Evolutionary conservation across 2,888 invertebrate species (phyloP), one percentile per base, ranked within the genome.

Genomic region (Watsonalla binaria): DNA sequence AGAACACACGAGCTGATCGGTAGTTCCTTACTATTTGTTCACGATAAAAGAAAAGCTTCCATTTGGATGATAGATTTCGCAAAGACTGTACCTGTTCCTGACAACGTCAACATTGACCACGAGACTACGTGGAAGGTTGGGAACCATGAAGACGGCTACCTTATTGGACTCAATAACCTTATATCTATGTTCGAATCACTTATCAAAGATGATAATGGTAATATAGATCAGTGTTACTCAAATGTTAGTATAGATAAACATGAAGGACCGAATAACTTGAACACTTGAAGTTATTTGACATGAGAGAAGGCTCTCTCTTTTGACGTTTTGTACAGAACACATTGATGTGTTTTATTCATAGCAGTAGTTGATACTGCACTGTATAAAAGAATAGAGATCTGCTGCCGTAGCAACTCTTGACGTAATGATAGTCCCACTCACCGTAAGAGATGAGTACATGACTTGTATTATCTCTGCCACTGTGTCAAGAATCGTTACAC

Each of bases 1-100:
- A 93, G 93, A 69, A 93, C 94, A 7, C 99, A 99, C 85, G 99
- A 99, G 92, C 94, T 98, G 51, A 97, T 98, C 69, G 97, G 98
- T 60, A 98, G 98, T 83, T 98, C 98, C 33, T 90, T 99, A 56
- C 93, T 99, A 55, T 97, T 99, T 80, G 97, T 99, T 53, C 98
- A 98, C 89, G 98, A 99, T 82, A 93, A 94, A 54, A 93, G 93
- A 63, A 95, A 94, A 77, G 97, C 98, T 35, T 96, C 96, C 59
- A 94, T 98, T 11, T 99, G 99, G 99, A 93, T 99, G 91, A 99
- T 99, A 65, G 99, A 99, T 86, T 99, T 99, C 79, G 98, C 99
- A 50, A 99, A 99, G 89, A 98, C 98, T 0, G 93, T 97, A 48
- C 93, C 94, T 11, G 92, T 98, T 45, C 96, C 97, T 0, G 92